Evolutionary conservation across 2,797 vertebrate genomes (phyloP), one percentile per base, ranked within the genome.

Genomic region (Aplochiton taeniatus): DNA sequence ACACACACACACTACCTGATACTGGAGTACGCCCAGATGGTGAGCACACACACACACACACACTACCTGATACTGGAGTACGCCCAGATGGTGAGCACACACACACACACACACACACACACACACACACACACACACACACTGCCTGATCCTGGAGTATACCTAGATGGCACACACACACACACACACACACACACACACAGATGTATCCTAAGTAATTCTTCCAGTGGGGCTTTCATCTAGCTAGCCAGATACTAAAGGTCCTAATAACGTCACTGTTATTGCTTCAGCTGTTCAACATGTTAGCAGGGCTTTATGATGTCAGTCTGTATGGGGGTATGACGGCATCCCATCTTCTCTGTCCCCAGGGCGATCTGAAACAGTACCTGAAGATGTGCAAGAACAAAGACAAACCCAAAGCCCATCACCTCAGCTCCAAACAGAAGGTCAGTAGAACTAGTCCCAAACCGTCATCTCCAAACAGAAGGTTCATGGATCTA

Each of bases 11-110:
- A 93, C 69, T 94, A 95, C 84, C 94, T 95, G 92, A 87, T 96
- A 63, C 87, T 95, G 85, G 95, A 96, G 73, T 95, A 96, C 0
- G 91, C 93, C 14, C 94, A 95, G 74, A 89, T 95, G 94, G 95
- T 95, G 88, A 76, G 19, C 4, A 14, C 12, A 14, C n/a, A 44
- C 41, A 8, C 20, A 11, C 46, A 1, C 19, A 11, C 51, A 45
- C 19, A 9, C 20, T n/a, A n/a, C n/a, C n/a, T n/a, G n/a, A n/a
- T n/a, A n/a, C n/a, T n/a, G n/a, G n/a, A n/a, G n/a, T n/a, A 13
- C 41, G 20, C 18, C 18, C n/a, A 54, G 10, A 44, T 13, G 42
- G n/a, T n/a, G 11, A 17, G 51, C 14, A 20, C 53, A 42, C 19
- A 31, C 54, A 47, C 58, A n/a, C 55, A 8, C 12, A 17, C 14